These are phyloP conservation scores for Decapterus maruadsi DNA, from an alignment of 2,797 vertebrate species.

Conservation along the genomic window DNA sequence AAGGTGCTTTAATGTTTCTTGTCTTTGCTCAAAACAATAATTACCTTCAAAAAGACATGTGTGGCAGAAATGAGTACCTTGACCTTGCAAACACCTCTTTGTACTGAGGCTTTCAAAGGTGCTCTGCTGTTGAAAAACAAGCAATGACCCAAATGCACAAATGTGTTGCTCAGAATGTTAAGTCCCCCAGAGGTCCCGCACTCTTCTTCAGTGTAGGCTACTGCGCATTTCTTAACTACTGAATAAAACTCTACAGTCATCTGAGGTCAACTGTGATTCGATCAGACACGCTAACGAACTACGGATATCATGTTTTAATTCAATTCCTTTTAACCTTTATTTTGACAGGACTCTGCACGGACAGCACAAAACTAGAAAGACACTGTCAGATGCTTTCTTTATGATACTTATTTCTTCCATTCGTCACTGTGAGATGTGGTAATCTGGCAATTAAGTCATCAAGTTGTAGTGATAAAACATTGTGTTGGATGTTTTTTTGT, in stretches of 20 bases:
- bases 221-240: background rate
- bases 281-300: background rate
- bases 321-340: background rate
- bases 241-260: background rate
- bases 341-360: background rate
- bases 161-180: conserved; percentile 17
- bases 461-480: background rate
- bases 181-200: background rate
- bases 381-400: background rate
- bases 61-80: conserved; percentile 75
- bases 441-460: background rate
- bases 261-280: background rate
- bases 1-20: conserved; percentile 38
- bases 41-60: conserved; percentile 70
- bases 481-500: too few species aligned
- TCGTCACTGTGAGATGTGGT: background rate
- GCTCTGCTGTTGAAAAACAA: conserved; percentile 41
- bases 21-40: conserved; percentile 65
- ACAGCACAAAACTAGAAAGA: background rate
- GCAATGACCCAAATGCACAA: conserved; percentile 36
- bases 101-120: conserved; percentile 64
- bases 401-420: background rate
- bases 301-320: background rate
- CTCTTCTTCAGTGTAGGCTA: background rate
- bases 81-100: conserved; percentile 53